These are phyloP conservation scores for Aphrophora alni DNA, from an alignment of 2,888 invertebrate genomes.

Conservation along the genomic window DNA sequence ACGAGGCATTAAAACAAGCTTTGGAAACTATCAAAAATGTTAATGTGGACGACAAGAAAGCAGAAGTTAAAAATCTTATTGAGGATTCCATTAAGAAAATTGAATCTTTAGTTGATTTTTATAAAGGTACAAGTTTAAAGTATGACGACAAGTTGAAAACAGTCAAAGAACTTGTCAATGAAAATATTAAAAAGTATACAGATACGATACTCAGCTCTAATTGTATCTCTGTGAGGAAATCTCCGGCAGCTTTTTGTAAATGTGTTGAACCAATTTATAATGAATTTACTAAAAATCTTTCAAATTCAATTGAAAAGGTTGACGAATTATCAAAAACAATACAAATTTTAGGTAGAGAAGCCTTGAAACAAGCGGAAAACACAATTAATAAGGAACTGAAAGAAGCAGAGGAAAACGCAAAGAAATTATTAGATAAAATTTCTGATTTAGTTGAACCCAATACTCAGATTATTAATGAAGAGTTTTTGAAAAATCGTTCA, in stretches of 20 bases:
- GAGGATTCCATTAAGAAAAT: background rate
- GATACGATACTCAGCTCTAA: background rate
- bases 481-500: background rate
- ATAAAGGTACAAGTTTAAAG: background rate
- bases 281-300: background rate
- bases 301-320: background rate
- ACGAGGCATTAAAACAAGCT: background rate
- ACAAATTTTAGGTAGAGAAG: background rate
- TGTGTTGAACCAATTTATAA: background rate
- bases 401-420: background rate
- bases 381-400: background rate
- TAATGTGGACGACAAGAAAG: background rate
- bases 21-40: background rate
- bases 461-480: background rate
- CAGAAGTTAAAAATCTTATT: background rate
- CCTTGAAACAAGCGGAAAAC: background rate
- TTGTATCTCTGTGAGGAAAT: background rate
- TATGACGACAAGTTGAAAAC: background rate
- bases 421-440: background rate
- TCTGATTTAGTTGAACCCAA: background rate
- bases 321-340: background rate
- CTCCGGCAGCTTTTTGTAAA: background rate
- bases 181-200: background rate
- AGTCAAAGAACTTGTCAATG: background rate
- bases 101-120: background rate